A percentile compares a stretch with the other conserved stretches of the same genome.
Conservation (phyloP, 2,888 invertebrate genomes). For the Sarcophaga caerulescens region DNA sequence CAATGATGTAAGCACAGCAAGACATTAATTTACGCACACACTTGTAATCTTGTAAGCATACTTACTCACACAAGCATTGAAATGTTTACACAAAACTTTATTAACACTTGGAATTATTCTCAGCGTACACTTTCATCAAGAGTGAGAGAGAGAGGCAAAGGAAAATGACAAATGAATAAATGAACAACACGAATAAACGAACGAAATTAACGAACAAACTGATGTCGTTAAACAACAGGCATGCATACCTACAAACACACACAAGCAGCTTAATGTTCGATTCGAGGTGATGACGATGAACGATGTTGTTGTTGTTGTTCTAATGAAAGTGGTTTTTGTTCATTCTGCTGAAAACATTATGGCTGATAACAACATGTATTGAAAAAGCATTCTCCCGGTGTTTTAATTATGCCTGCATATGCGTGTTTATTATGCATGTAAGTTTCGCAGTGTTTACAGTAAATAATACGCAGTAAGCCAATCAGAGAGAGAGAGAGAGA, state of each 20-base stretch:
- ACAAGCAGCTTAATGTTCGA: not conserved
- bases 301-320: no score
- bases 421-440: no score
- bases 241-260: not conserved
- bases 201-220: not conserved
- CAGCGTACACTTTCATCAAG: not conserved
- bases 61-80: not conserved
- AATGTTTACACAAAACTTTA: slow-evolving; percentile 7
- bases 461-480: no score
- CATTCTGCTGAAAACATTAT: no score
- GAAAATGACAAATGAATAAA: not conserved
- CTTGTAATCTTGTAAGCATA: no score
- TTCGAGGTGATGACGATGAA: no score
- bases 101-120: slow-evolving; percentile 39
- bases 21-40: not conserved
- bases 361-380: no score
- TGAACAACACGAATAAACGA: not conserved
- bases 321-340: no score
- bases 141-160: not conserved
- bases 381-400: no score
- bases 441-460: no score
- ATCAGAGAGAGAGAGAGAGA: no score
- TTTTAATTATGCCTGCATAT: no score
- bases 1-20: not conserved
- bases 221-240: not conserved